These are phyloP conservation scores for Asobara japonica DNA, from an alignment of 1,140 invertebrate species.

Conservation along the genomic window DNA sequence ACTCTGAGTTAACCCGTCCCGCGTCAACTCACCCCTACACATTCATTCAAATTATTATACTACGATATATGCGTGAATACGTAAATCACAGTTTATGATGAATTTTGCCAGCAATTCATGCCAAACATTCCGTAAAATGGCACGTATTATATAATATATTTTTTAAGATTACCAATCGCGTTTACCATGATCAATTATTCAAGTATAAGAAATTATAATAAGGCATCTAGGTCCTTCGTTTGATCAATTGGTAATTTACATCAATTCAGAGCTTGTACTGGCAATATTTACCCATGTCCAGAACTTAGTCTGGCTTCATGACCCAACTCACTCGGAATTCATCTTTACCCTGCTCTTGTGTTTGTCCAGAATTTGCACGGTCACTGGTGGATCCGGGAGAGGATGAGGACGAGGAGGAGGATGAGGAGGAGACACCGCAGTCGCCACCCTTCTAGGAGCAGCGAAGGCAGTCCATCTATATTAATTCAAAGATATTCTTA, in stretches of 20 bases:
- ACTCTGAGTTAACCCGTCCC: no score
- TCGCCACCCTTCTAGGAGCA: conserved; percentile 55
- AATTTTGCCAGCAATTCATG: no score
- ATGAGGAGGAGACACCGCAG: conserved; percentile 73
- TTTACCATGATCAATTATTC: no score
- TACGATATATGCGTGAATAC: no score
- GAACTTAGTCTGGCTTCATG: background rate
- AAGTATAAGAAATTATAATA: no score
- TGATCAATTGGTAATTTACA: background rate
- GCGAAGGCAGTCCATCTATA: conserved; percentile 28
- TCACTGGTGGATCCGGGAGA: conserved; percentile 82
- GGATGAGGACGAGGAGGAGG: conserved; percentile 81
- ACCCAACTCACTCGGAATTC: background rate
- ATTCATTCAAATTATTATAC: no score
- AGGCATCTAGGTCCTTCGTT: background rate
- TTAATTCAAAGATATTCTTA: conserved; percentile 8
- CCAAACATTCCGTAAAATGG: no score
- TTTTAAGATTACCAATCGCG: no score
- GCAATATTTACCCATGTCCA: background rate
- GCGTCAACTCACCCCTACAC: no score
- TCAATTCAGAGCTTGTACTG: background rate
- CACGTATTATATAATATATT: no score
- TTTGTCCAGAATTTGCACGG: conserved; percentile 81
- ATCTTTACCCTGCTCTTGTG: background rate
- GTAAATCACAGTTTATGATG: no score